Evolutionary conservation across 2,797 vertebrate genomes (phyloP).

Genomic region (Channa striata): DNA sequence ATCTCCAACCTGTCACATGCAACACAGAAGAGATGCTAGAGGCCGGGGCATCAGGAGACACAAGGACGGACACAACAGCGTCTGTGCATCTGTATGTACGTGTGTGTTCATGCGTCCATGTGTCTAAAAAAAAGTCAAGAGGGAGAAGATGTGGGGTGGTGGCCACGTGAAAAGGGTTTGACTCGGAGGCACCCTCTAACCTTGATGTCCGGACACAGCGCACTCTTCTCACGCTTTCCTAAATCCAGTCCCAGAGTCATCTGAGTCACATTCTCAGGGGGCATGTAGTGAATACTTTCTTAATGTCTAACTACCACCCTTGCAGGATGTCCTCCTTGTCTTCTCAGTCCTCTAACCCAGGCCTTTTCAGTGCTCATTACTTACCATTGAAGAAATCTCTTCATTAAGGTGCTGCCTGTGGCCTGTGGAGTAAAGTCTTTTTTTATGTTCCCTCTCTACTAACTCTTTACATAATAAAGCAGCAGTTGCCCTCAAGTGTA

Average conservation of each 20-base stretch:
- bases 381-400: conserved; percentile 71
- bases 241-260: conserved; percentile 64
- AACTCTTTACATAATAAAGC: conserved; percentile 71
- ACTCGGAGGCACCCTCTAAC: conserved; percentile 75
- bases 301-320: conserved; percentile 47
- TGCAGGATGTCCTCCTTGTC: conserved; percentile 62
- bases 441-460: conserved; percentile 65
- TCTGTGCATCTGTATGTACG: conserved; percentile 17
- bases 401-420: conserved; percentile 77
- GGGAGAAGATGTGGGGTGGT: conserved; percentile 56
- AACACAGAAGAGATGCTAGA: conserved; percentile 76
- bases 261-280: conserved; percentile 76
- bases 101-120: conserved; percentile 32
- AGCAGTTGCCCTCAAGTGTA: conserved; percentile 68
- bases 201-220: conserved; percentile 58
- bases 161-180: conserved; percentile 73
- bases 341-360: conserved; percentile 54
- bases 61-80: conserved; percentile 72
- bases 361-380: conserved; percentile 77
- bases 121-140: conserved; percentile 60
- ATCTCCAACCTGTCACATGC: conserved; percentile 83
- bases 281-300: conserved; percentile 70
- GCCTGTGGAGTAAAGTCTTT: conserved; percentile 65
- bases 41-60: conserved; percentile 74
- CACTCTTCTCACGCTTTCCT: conserved; percentile 55